Evolutionary conservation across 1,140 invertebrate species (phyloP).

Genomic region (Babylonia areolata): DNA sequence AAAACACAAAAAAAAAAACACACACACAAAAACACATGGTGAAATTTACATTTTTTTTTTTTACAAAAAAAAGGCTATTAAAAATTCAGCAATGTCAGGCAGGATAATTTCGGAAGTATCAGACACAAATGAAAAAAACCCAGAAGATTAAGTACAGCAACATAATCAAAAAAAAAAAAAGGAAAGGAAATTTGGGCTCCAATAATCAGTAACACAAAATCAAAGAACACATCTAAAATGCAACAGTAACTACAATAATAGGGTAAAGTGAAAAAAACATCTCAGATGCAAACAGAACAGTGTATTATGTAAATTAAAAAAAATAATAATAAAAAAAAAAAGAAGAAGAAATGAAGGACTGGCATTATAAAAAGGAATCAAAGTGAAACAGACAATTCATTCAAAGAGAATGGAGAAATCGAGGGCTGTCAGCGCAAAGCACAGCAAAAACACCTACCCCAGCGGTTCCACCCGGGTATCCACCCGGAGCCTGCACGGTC

Average conservation of each 20-base stretch:
- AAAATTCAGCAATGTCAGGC: background rate
- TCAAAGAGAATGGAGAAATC: no score
- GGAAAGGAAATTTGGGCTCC: background rate
- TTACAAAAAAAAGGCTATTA: no score
- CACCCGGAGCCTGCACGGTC: constrained; percentile 45
- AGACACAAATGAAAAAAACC: background rate
- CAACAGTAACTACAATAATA: background rate
- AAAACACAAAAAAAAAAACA: no score
- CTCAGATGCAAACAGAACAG: background rate
- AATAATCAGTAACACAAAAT: background rate
- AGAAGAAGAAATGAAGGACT: no score
- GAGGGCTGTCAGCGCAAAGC: no score
- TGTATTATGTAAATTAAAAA: background rate
- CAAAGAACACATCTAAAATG: no score
- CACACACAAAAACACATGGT: no score
- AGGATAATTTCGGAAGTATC: background rate
- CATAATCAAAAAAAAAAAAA: background rate
- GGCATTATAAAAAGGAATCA: no score
- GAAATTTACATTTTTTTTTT: no score
- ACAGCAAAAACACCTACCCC: constrained; percentile 49
- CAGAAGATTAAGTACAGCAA: background rate
- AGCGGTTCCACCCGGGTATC: constrained; percentile 56
- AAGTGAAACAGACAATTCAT: no score
- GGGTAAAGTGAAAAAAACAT: background rate
- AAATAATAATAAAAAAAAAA: no score